Evolutionary conservation across 2,888 invertebrate genomes (phyloP), one percentile per base, ranked within the genome.

Genomic region (Zaprionus bogoriensis): DNA sequence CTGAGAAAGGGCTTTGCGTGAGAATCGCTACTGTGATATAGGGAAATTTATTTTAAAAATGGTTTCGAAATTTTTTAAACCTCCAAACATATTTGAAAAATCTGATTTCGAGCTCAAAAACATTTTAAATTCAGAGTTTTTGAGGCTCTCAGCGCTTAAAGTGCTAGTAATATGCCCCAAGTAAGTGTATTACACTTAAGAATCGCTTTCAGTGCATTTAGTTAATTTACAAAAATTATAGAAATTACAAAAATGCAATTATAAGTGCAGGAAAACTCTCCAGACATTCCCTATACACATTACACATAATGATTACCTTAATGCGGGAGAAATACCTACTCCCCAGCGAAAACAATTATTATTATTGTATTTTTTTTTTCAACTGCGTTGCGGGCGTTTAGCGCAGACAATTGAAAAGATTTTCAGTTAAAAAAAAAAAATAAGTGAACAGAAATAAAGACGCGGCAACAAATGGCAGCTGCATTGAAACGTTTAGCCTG

Each of bases 401-500:
- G 38, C 38, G 17, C 10, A 64, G 58, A 69, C 77, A 84, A 84
- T 81, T 81, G 60, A 74, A 70, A 55, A 61, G 75, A 73, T 73
- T 74, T 80, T 64, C 53, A 72, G 65, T 53, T 67, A 60, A 62
- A 67, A 73, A 76, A 66, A 51, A 65, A 59, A 60, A 48, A 53
- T 20, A 60, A 52, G 44, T 59, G 61, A 60, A 58, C 45, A 55
- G 20, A 59, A 55, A 59, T 44, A 28, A 39, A 48, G 44, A 12
- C 14, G 22, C 54, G 46, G 27, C 41, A 60, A 46, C 45, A 62
- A 67, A 62, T 51, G 58, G 58, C 82, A 78, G 82, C 79, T 84
- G 84, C 74, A 73, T 61, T 59, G 32, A 66, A 77, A 48, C 82
- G 58, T 82, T 81, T 80, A 69, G 76, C 76, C 65, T 64, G 57